A percentile compares a stretch with the other conserved stretches of the same genome.
phyloP scores from a whole-genome alignment of 2,888 invertebrate species.

The Prosopocoilus inquinatus region DNA sequence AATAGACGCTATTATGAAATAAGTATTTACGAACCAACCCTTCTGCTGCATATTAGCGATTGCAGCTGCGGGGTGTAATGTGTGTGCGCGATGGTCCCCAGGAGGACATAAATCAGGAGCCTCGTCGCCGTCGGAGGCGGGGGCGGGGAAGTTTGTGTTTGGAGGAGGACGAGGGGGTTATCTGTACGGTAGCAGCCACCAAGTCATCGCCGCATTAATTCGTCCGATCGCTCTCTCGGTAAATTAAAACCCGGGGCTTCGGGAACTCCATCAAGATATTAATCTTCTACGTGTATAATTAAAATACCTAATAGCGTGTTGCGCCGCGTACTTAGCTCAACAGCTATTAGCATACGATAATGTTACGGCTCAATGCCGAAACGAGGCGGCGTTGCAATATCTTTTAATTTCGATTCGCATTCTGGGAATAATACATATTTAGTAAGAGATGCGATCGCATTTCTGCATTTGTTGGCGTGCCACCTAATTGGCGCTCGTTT shows the following conservation, averaged over 20 bases:
- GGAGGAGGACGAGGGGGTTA: constrained; percentile 3
- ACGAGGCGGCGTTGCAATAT: not conserved
- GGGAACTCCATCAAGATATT: constrained; percentile 39
- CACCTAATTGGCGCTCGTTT: no score
- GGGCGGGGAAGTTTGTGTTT: constrained; percentile 1
- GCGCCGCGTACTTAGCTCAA: constrained; percentile 36
- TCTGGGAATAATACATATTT: no score
- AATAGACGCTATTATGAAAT: not conserved
- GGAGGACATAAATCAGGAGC: constrained; percentile 35
- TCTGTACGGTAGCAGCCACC: constrained; percentile 32
- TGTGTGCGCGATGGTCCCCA: constrained; percentile 34
- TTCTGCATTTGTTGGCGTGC: no score
- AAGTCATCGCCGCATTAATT: constrained; percentile 35
- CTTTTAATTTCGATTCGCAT: no score
- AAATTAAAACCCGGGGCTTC: constrained; percentile 34
- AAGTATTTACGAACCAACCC: not conserved
- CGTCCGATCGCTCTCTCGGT: constrained; percentile 29
- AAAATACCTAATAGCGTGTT: constrained; percentile 38
- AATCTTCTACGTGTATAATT: constrained; percentile 39
- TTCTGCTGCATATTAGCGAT: not conserved
- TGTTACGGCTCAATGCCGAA: constrained; percentile 32
- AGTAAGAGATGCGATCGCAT: no score
- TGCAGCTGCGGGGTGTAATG: constrained; percentile 29
- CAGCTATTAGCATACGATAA: constrained; percentile 39
- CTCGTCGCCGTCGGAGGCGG: constrained; percentile 21